A percentile compares a stretch with the other conserved stretches of the same genome.
These are phyloP conservation scores for Oryzias woworae DNA, from an alignment of 2,113 vertebrate species.

Conservation along the genomic window DNA sequence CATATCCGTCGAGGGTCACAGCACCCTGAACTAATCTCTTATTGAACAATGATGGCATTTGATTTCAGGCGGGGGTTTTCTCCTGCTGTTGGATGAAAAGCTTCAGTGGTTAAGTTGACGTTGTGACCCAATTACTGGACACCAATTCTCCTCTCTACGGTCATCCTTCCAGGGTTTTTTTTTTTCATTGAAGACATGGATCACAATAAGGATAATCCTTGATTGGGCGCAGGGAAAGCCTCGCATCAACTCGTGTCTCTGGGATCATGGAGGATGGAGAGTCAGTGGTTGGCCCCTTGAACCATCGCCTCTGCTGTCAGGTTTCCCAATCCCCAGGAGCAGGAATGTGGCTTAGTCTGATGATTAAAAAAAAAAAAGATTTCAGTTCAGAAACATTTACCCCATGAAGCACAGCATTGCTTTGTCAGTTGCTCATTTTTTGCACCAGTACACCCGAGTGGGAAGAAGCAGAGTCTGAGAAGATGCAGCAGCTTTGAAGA, in stretches of 20 bases:
- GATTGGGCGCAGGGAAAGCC: slow-evolving; percentile 60
- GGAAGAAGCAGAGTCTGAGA: slow-evolving; percentile 9
- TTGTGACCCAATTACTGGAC: slow-evolving; percentile 33
- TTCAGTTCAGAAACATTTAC: slow-evolving; percentile 9
- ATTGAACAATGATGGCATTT: slow-evolving; percentile 68
- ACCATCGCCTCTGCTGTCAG: slow-evolving; percentile 38
- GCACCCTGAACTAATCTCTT: slow-evolving; percentile 59
- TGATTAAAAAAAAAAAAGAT: slow-evolving; percentile 24
- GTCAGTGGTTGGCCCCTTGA: slow-evolving; percentile 27
- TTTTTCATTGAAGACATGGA: not conserved
- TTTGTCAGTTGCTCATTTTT: not conserved
- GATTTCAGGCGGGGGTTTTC: slow-evolving; percentile 50
- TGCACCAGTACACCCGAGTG: not conserved
- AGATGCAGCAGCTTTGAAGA: slow-evolving; percentile 8
- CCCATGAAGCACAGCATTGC: not conserved
- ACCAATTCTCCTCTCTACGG: not conserved
- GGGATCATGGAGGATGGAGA: slow-evolving; percentile 57
- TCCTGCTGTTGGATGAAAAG: slow-evolving; percentile 34
- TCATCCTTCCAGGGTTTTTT: slow-evolving; percentile 2
- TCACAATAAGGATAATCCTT: slow-evolving; percentile 45
- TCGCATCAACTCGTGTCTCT: slow-evolving; percentile 52
- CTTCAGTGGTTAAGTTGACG: slow-evolving; percentile 59
- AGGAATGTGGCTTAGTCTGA: slow-evolving; percentile 49
- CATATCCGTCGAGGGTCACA: slow-evolving; percentile 68
- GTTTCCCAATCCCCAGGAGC: slow-evolving; percentile 38